phyloP scores from a whole-genome alignment of 2,797 vertebrate species.

The Esox masquinongy region DNA sequence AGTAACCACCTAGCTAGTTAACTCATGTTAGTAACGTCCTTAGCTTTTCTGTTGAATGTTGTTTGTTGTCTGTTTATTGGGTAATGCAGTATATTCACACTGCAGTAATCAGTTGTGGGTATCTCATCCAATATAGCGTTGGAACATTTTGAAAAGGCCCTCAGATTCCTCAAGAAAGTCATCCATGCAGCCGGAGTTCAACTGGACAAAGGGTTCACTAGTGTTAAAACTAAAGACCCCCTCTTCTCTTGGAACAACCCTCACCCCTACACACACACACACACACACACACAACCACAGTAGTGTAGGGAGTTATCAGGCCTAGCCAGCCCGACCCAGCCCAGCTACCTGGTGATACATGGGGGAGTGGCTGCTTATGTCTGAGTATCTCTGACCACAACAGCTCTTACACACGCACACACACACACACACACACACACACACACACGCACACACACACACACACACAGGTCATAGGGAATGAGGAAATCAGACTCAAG shows the following conservation, averaged over 20 bases:
- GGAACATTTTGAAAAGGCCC: too few species aligned
- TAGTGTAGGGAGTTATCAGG: conserved; percentile 71
- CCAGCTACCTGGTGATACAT: conserved; percentile 78
- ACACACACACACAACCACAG: conserved; percentile 10
- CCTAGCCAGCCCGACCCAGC: conserved; percentile 75
- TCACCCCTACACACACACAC: not conserved
- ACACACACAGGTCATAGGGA: conserved; percentile 72
- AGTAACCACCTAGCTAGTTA: too few species aligned
- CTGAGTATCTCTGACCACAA: conserved; percentile 95
- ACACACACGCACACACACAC: not conserved
- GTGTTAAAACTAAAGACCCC: not conserved
- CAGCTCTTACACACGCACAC: conserved; percentile 40
- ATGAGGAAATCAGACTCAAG: conserved; percentile 96
- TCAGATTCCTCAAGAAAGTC: too few species aligned
- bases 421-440: not conserved
- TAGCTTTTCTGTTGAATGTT: too few species aligned
- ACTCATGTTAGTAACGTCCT: too few species aligned
- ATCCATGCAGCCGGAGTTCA: not conserved
- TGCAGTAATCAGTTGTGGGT: too few species aligned
- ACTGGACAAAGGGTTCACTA: not conserved
- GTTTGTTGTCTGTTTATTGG: too few species aligned
- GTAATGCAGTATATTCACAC: too few species aligned
- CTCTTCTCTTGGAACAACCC: conserved; percentile 4
- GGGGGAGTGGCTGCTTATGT: conserved; percentile 87
- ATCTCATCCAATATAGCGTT: too few species aligned